Conservation (phyloP, 64 coral and sea anemone species). For the Trachythela sp. region DNA sequence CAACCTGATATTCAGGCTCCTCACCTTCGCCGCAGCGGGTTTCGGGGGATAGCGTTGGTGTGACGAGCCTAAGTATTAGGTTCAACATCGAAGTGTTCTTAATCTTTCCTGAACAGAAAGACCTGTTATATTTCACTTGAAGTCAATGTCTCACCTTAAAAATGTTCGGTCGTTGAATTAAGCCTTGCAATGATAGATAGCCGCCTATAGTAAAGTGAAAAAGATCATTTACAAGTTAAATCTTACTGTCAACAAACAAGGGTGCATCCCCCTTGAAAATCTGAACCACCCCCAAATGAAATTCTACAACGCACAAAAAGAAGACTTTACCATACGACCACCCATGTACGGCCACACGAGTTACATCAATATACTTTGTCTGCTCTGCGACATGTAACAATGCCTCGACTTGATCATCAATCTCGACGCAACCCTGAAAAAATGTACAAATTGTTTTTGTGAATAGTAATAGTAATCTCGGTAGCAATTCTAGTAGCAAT, state of each 20-base stretch:
- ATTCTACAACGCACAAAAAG: background rate
- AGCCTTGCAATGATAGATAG: conserved; percentile 74
- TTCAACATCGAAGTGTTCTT: too few species aligned
- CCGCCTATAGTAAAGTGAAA: conserved; percentile 39
- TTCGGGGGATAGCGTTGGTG: too few species aligned
- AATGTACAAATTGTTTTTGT: background rate
- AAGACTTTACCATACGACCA: conserved; percentile 84
- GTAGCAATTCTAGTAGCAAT: too few species aligned
- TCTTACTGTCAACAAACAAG: too few species aligned
- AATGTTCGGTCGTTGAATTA: conserved; percentile 64
- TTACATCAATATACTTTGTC: conserved; percentile 73
- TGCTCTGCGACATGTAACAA: conserved; percentile 65
- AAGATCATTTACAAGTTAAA: too few species aligned
- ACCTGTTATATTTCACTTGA: background rate
- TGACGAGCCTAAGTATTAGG: too few species aligned
- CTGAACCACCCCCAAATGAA: too few species aligned
- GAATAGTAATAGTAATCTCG: background rate
- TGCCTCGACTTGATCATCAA: conserved; percentile 94
- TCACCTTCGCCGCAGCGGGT: too few species aligned
- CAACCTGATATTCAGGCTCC: too few species aligned
- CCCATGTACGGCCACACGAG: conserved; percentile 84
- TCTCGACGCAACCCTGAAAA: conserved; percentile 79
- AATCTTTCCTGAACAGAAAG: background rate
- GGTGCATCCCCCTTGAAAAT: background rate
- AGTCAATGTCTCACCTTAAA: conserved; percentile 35